A percentile compares a stretch with the other conserved stretches of the same genome.
Evolutionary conservation across 2,888 invertebrate species (phyloP).

Genomic region (Emesis russula): DNA sequence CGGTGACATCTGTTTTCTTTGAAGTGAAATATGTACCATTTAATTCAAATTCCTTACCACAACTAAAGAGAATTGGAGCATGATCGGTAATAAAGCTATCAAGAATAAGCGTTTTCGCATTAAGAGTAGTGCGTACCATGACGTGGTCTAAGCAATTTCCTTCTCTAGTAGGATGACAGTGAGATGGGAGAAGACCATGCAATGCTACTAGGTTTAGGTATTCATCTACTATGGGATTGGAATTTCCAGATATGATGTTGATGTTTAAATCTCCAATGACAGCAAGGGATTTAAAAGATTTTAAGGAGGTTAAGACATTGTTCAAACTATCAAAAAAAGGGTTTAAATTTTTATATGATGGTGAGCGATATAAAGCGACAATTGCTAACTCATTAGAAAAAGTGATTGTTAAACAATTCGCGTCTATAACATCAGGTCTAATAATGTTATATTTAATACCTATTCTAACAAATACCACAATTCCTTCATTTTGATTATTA

Average conservation of each 20-base stretch:
- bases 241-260: background rate
- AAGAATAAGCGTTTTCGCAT: background rate
- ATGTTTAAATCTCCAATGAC: slow-evolving; percentile 1
- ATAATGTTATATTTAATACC: background rate
- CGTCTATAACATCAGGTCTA: background rate
- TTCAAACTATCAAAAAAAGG: background rate
- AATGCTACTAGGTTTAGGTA: background rate
- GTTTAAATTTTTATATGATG: background rate
- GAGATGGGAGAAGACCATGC: background rate
- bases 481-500: background rate
- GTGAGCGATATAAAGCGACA: background rate
- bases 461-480: background rate
- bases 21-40: background rate
- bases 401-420: background rate
- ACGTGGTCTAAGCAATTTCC: background rate
- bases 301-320: background rate
- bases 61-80: background rate
- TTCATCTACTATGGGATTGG: background rate
- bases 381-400: background rate
- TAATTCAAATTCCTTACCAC: background rate
- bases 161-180: background rate
- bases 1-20: background rate
- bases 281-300: slow-evolving; percentile 1
- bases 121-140: background rate
- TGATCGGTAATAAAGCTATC: background rate